Evolutionary conservation across 2,888 invertebrate genomes (phyloP).

Genomic region (Agrotis exclamationis): DNA sequence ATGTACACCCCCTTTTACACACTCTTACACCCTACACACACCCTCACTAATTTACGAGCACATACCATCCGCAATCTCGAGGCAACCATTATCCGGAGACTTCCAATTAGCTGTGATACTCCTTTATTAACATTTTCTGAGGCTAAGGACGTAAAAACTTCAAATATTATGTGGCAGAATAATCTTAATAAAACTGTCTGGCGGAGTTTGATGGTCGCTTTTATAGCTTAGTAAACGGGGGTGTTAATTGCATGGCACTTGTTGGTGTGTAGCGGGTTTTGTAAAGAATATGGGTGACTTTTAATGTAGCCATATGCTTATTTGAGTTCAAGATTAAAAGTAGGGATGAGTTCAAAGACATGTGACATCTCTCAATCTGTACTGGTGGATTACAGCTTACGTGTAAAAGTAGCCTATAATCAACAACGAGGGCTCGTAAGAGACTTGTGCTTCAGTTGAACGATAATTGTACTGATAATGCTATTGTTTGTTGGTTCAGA

Average conservation of each 20-base stretch:
- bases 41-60: conserved; percentile 63
- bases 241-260: conserved; percentile 41
- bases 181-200: conserved; percentile 60
- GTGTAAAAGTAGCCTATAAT: no score
- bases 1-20: conserved; percentile 23
- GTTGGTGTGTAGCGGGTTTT: conserved; percentile 11
- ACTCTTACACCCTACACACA: conserved; percentile 18
- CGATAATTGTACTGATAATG: neutral
- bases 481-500: neutral
- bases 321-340: neutral
- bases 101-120: conserved; percentile 66
- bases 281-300: neutral
- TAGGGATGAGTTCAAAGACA: neutral
- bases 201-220: conserved; percentile 49
- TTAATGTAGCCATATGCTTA: neutral
- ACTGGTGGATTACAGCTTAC: neutral
- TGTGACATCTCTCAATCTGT: neutral
- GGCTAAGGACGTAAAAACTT: conserved; percentile 60
- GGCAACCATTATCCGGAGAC: conserved; percentile 61
- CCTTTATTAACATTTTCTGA: conserved; percentile 64
- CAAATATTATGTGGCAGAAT: conserved; percentile 63
- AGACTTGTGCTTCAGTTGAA: neutral
- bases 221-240: conserved; percentile 51
- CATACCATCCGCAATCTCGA: conserved; percentile 67
- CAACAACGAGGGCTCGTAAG: no score